Conservation (phyloP, 2,888 invertebrate genomes). For the Alloplasta piceator region DNA sequence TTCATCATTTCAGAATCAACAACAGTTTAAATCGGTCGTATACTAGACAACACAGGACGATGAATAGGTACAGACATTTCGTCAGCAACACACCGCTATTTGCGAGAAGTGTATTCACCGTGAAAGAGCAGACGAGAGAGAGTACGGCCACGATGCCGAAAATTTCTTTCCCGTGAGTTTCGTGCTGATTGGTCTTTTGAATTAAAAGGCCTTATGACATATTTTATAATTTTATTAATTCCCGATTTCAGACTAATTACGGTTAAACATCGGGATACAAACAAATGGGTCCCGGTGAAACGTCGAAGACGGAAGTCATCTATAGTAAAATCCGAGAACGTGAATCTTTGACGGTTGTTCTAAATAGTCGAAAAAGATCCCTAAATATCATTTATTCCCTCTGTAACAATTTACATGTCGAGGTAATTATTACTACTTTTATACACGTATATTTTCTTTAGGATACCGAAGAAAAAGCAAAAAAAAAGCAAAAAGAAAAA, state of each 20-base stretch:
- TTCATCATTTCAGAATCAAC: too few species aligned
- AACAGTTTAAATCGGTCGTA: too few species aligned
- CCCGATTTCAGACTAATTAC: not conserved
- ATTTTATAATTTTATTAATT: conserved; percentile 2
- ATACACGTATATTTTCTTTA: conserved; percentile 5
- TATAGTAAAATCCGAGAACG: too few species aligned
- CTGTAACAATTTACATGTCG: not conserved
- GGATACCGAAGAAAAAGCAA: not conserved
- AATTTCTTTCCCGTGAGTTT: not conserved
- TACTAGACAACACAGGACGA: too few species aligned
- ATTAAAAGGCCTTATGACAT: not conserved
- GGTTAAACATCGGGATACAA: not conserved
- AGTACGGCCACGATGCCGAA: not conserved
- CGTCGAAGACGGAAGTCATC: not conserved
- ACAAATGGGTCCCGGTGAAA: not conserved
- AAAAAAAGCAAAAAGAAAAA: too few species aligned
- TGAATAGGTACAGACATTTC: too few species aligned
- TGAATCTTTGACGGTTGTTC: too few species aligned
- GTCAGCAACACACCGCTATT: too few species aligned
- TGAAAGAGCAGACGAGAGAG: too few species aligned
- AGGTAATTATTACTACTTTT: not conserved
- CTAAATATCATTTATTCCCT: not conserved
- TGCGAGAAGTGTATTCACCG: too few species aligned
- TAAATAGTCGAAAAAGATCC: conserved; percentile 1
- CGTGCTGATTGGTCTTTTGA: not conserved